These are phyloP conservation scores for Stenodema calcarata DNA, from an alignment of 2,888 invertebrate genomes.

Conservation along the genomic window DNA sequence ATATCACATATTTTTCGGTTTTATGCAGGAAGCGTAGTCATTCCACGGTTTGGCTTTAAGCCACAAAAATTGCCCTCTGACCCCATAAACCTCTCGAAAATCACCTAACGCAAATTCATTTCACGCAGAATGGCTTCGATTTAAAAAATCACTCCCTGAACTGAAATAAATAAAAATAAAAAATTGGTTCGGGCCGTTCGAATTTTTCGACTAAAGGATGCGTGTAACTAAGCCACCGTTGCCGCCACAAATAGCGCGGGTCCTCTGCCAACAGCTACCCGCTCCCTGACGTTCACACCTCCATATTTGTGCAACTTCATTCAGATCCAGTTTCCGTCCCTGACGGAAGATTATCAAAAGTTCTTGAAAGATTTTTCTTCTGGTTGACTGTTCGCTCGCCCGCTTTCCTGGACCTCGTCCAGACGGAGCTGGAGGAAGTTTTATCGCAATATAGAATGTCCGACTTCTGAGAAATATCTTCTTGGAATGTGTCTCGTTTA, in stretches of 20 bases:
- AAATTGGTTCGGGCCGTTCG: neutral
- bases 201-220: conserved; percentile 5
- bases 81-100: too few species aligned
- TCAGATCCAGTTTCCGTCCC: conserved; percentile 46
- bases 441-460: neutral
- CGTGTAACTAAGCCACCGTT: conserved; percentile 49
- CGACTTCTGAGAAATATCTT: too few species aligned
- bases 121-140: too few species aligned
- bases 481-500: too few species aligned
- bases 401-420: neutral
- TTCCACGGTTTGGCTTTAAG: too few species aligned
- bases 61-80: too few species aligned
- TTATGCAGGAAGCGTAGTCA: too few species aligned
- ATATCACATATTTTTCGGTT: too few species aligned
- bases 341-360: neutral
- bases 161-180: too few species aligned
- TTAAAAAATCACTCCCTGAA: too few species aligned
- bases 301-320: conserved; percentile 54
- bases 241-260: conserved; percentile 31
- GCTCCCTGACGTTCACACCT: conserved; percentile 35
- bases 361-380: neutral
- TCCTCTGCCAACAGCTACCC: conserved; percentile 40
- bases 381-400: too few species aligned
- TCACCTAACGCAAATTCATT: too few species aligned
- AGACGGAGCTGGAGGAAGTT: neutral